Evolutionary conservation across 2,888 invertebrate genomes (phyloP).

Genomic region (Pseudococcus longispinus): DNA sequence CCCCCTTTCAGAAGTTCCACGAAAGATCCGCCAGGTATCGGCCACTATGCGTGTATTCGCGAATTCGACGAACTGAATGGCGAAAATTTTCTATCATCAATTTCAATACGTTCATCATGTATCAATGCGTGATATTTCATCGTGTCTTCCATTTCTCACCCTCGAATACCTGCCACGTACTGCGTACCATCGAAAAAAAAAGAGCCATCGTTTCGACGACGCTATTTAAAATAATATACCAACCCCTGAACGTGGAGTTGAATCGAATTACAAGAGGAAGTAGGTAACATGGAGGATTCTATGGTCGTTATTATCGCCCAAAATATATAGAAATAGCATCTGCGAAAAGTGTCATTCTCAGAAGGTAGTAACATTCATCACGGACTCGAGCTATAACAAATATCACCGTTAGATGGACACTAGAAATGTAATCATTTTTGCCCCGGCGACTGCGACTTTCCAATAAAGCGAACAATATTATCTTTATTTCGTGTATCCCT

Average conservation of each 20-base stretch:
- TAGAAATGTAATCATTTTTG: slow-evolving; percentile 42
- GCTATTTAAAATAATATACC: slow-evolving; percentile 42
- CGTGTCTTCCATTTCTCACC: neutral
- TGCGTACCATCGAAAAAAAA: neutral
- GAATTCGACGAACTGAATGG: neutral
- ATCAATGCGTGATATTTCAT: neutral
- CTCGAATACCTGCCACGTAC: neutral
- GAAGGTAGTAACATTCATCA: slow-evolving; percentile 25
- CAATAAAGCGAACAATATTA: slow-evolving; percentile 43
- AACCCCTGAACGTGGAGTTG: neutral
- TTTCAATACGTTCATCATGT: slow-evolving; percentile 11
- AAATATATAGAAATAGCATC: neutral
- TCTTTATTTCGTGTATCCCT: slow-evolving; percentile 17
- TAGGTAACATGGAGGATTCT: neutral
- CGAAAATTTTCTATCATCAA: neutral
- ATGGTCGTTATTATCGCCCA: slow-evolving; percentile 14
- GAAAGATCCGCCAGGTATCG: too few relatives aligned
- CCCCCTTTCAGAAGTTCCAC: too few relatives aligned
- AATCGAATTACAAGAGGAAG: slow-evolving; percentile 35
- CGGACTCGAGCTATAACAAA: slow-evolving; percentile 7
- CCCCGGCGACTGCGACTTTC: slow-evolving; percentile 2
- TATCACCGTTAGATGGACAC: slow-evolving; percentile 41
- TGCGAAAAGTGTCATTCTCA: slow-evolving; percentile 38
- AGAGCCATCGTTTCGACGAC: neutral
- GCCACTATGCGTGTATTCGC: too few relatives aligned